Conservation (phyloP, 1,140 invertebrate species). For the Drosophila bifasciata region DNA sequence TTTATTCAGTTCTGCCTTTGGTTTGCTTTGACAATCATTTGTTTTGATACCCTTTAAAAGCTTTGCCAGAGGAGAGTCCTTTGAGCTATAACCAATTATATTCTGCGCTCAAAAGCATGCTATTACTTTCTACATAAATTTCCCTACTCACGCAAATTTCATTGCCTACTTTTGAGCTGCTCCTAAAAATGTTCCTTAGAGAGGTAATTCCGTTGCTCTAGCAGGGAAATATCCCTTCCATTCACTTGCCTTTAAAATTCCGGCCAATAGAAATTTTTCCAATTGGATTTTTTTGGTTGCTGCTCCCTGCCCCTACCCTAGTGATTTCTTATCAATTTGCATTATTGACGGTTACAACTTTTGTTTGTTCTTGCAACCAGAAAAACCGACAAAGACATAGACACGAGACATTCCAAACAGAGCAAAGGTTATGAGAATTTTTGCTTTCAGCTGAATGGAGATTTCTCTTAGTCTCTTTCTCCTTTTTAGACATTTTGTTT, state of each 20-base stretch:
- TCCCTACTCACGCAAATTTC: no score
- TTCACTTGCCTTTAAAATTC: conserved; percentile 14
- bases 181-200: no score
- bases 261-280: conserved; percentile 38
- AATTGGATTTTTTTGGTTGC: conserved; percentile 52
- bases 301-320: not conserved
- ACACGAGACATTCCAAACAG: not conserved
- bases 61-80: no score
- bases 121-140: not conserved
- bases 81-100: no score
- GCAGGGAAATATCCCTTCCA: no score
- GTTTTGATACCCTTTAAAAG: conserved; percentile 1
- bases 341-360: conserved; percentile 57
- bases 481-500: conserved; percentile 1
- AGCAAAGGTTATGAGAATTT: conserved; percentile 20
- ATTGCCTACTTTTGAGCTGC: no score
- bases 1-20: not conserved
- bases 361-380: conserved; percentile 29
- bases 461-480: not conserved
- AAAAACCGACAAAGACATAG: not conserved
- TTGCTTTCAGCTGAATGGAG: conserved; percentile 8
- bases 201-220: no score
- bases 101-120: no score
- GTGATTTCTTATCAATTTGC: conserved; percentile 58
- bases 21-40: conserved; percentile 42